Evolutionary conservation across 2,797 vertebrate species (phyloP), one percentile per base, ranked within the genome.

Genomic region (Acanthurus leucopareius): DNA sequence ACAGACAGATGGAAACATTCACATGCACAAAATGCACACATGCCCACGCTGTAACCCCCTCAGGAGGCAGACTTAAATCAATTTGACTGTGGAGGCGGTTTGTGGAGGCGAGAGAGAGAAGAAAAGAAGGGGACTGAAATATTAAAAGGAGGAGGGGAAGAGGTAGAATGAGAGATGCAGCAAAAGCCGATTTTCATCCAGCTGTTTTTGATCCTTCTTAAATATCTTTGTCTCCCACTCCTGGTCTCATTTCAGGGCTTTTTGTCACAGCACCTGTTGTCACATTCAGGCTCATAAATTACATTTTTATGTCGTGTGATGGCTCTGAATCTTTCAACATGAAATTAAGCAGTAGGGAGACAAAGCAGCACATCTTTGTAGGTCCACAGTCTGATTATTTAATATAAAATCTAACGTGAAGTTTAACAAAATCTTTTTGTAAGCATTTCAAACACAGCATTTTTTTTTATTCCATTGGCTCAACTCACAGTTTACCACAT

Each of bases 1-100:
- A 75, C 76, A 87, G 86, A 85, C 80, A 79, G 80, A 86, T 75
- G 77, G 61, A 86, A 64, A 75, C 68, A 75, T 32, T 73, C 73
- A 65, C 72, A 68, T 48, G 49, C 69, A 74, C 49, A 80, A 74
- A 75, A 54, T 42, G 75, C 77, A 71, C 74, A 84, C 81, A 87
- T 68, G 57, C 86, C 81, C 79, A 85, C 76, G 54, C 73, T 59
- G 69, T 65, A 87, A 56, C 81, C 87, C 80, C 87, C 85, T 77
- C 88, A 84, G 90, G 92, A 93, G 91, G 89, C 17, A 83, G 87
- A 89, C 90, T 90, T 91, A 91, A 94, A 94, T 94, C 94, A 93
- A 86, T 94, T 92, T 90, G 87, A 90, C 83, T 91, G 92, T 70
- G 90, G 92, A 94, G 93, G 93, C 69, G 84, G 84, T 84, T 82